These are phyloP conservation scores for cat (Felis catus) DNA, from an alignment of 2,113 vertebrate species.

Conservation along the genomic window DNA sequence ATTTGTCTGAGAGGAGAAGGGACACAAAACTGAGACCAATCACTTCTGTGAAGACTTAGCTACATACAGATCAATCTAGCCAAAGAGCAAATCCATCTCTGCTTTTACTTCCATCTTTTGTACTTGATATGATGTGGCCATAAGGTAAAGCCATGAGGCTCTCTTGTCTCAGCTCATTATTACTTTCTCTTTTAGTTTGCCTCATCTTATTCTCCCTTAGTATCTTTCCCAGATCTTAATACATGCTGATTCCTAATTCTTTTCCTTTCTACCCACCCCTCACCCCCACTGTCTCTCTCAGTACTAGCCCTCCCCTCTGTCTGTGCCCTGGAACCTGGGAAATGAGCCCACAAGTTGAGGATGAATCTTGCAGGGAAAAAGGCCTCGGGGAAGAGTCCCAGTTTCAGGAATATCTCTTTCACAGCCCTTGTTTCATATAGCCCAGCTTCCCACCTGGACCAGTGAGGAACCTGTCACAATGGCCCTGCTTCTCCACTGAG, in stretches of 20 bases:
- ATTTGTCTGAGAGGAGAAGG: not conserved
- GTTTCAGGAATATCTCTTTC: not conserved
- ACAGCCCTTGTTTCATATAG: not conserved
- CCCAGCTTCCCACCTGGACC: not conserved
- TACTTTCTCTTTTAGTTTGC: not conserved
- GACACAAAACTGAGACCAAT: not conserved
- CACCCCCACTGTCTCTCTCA: not conserved
- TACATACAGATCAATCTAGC: too few species aligned
- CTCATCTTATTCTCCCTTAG: not conserved
- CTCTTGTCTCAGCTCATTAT: not conserved
- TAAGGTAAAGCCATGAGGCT: not conserved
- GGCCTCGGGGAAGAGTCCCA: not conserved
- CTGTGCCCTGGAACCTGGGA: not conserved
- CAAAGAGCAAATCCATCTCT: not conserved
- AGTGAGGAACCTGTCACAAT: too few species aligned
- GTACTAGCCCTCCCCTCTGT: too few species aligned
- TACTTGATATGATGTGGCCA: not conserved
- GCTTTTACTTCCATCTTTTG: not conserved
- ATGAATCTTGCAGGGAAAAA: not conserved
- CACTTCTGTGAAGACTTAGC: not conserved
- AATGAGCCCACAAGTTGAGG: not conserved
- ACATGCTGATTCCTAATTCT: not conserved
- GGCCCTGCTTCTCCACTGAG: not conserved
- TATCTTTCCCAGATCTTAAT: not conserved
- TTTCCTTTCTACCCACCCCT: fast-evolving